A percentile compares a stretch with the other conserved stretches of the same genome.
Conservation (phyloP, 2,888 invertebrate genomes). For the Caenorhabditis sp. region DNA sequence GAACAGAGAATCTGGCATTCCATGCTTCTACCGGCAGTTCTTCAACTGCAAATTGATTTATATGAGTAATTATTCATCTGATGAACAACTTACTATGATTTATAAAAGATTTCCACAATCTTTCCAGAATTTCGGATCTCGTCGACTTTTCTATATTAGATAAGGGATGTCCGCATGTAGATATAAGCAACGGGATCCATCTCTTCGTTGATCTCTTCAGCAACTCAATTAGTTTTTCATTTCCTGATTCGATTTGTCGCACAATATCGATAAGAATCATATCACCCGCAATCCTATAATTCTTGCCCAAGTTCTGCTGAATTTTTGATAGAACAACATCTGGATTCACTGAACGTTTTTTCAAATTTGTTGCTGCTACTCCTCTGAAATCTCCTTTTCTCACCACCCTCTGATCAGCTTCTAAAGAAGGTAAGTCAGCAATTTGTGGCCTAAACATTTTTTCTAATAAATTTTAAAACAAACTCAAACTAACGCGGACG, state of each 20-base stretch:
- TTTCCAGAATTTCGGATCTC: slow-evolving; percentile 36
- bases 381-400: slow-evolving; percentile 36
- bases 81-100: slow-evolving; percentile 20
- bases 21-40: slow-evolving; percentile 31
- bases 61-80: background rate
- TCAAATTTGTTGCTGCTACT: slow-evolving; percentile 4
- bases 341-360: slow-evolving; percentile 19
- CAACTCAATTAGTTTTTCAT: slow-evolving; percentile 9
- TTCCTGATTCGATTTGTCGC: slow-evolving; percentile 37
- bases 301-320: slow-evolving; percentile 32
- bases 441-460: background rate
- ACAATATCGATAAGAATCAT: slow-evolving; percentile 38
- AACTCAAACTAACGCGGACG: background rate
- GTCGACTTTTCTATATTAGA: slow-evolving; percentile 42
- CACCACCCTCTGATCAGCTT: slow-evolving; percentile 7
- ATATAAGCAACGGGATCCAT: slow-evolving; percentile 50
- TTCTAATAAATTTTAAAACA: background rate
- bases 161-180: slow-evolving; percentile 48
- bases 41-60: slow-evolving; percentile 23
- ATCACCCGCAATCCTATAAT: slow-evolving; percentile 45
- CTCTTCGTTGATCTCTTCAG: slow-evolving; percentile 22
- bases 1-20: slow-evolving; percentile 41
- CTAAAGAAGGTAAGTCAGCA: background rate
- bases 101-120: slow-evolving; percentile 41
- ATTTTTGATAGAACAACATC: slow-evolving; percentile 44